phyloP scores from a whole-genome alignment of 2,113 vertebrate species.

The Eublepharis macularius region DNA sequence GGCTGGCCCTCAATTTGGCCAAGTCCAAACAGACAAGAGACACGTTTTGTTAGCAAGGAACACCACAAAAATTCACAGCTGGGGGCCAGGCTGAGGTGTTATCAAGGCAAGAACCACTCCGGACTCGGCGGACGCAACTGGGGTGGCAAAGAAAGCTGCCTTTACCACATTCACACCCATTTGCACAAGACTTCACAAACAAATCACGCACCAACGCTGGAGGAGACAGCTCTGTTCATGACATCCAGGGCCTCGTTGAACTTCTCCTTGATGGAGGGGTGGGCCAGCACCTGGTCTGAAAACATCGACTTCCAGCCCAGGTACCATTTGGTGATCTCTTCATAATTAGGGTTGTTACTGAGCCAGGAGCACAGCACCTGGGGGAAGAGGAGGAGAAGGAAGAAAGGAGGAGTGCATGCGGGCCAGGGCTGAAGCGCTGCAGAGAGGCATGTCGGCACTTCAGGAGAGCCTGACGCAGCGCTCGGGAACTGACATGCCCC shows the following conservation, averaged over 20 bases:
- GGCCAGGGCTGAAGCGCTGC: not conserved
- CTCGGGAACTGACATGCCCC: not conserved
- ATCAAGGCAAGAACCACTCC: no score
- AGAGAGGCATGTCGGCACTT: not conserved
- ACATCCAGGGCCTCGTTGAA: slow-evolving; percentile 97
- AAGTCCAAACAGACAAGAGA: no score
- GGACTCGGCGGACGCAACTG: no score
- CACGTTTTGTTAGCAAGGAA: no score
- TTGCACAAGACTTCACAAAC: no score
- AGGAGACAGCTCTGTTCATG: slow-evolving; percentile 96
- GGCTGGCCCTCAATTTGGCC: no score
- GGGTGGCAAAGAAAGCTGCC: no score
- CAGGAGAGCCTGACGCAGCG: not conserved
- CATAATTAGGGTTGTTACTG: slow-evolving; percentile 96
- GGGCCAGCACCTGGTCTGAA: slow-evolving; percentile 90
- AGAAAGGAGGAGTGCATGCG: not conserved
- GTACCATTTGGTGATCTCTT: slow-evolving; percentile 99
- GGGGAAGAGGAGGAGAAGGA: not conserved
- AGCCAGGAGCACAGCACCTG: slow-evolving; percentile 98
- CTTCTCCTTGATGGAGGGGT: slow-evolving; percentile 92
- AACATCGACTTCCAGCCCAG: slow-evolving; percentile 98
- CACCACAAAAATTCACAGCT: no score
- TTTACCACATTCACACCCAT: no score
- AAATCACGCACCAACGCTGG: slow-evolving; percentile 85
- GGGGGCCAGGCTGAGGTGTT: no score